Conservation (phyloP, 1,140 invertebrate species). For the Brachionus paranguensis region DNA sequence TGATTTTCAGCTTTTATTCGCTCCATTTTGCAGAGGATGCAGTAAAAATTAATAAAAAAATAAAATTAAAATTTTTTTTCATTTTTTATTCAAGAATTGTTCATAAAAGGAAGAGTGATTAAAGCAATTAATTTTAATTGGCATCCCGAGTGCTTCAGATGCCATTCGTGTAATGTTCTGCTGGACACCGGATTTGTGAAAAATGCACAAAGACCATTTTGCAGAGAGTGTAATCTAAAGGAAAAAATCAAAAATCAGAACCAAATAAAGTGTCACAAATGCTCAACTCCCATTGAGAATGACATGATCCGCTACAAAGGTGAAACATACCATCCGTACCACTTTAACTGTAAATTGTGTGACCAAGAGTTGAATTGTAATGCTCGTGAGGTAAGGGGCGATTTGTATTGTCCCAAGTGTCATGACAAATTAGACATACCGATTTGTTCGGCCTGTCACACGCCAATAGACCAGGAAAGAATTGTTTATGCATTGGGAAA, state of each 20-base stretch:
- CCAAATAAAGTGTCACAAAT: slow-evolving; percentile 15
- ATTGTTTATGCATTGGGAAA: slow-evolving; percentile 95
- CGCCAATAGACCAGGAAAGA: slow-evolving; percentile 66
- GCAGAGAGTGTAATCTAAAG: slow-evolving; percentile 70
- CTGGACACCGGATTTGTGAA: slow-evolving; percentile 84
- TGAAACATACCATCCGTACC: slow-evolving; percentile 97
- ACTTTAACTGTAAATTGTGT: slow-evolving; percentile 83
- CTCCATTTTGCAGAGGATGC: slow-evolving; percentile 94
- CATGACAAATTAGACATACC: slow-evolving; percentile 96
- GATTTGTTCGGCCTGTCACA: slow-evolving; percentile 90
- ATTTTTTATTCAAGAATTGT: slow-evolving; percentile 66
- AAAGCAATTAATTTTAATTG: slow-evolving; percentile 98
- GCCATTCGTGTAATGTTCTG: slow-evolving; percentile 82
- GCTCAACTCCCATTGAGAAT: slow-evolving; percentile 73
- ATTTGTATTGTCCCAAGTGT: slow-evolving; percentile 91
- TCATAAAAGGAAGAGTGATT: slow-evolving; percentile 91
- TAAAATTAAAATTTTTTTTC: neutral
- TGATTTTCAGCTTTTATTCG: slow-evolving; percentile 96
- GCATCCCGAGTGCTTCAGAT: slow-evolving; percentile 95
- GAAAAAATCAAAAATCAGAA: neutral
- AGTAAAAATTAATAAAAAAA: slow-evolving; percentile 60
- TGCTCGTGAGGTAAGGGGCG: slow-evolving; percentile 87
- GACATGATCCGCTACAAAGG: slow-evolving; percentile 89
- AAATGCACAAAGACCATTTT: slow-evolving; percentile 71
- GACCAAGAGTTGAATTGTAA: slow-evolving; percentile 66